Conservation (phyloP, 1,140 invertebrate species). For the Heliconius eleuchia region DNA sequence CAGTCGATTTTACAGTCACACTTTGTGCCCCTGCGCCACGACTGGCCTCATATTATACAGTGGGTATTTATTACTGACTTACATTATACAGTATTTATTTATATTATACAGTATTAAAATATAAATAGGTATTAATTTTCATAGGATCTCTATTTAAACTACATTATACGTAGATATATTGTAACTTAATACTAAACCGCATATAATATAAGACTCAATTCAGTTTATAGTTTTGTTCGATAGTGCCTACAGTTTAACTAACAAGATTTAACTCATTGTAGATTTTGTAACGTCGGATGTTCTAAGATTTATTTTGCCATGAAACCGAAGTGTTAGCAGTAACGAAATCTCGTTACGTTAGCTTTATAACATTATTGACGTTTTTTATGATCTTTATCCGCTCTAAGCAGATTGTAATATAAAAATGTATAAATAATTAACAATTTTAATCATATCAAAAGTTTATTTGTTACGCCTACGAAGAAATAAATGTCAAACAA, state of each 20-base stretch:
- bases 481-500: background rate
- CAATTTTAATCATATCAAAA: too few species aligned
- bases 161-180: background rate
- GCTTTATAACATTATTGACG: conserved; percentile 25
- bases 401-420: conserved; percentile 7
- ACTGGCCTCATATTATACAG: too few species aligned
- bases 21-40: too few species aligned
- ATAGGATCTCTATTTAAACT: too few species aligned
- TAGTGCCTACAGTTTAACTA: background rate
- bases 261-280: conserved; percentile 1
- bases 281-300: conserved; percentile 3
- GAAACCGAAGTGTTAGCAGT: conserved; percentile 7
- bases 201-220: background rate
- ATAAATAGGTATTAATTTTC: too few species aligned
- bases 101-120: too few species aligned
- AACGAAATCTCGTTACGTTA: conserved; percentile 9
- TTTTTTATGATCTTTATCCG: conserved; percentile 31
- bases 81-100: too few species aligned
- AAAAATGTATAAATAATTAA: too few species aligned
- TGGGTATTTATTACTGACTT: too few species aligned
- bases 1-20: too few species aligned
- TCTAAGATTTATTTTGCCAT: conserved; percentile 15
- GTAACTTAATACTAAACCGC: background rate
- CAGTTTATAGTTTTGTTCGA: background rate
- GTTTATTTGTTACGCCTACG: background rate